Evolutionary conservation across 2,797 vertebrate genomes (phyloP).

Genomic region (Hapalemur alaotrensis): DNA sequence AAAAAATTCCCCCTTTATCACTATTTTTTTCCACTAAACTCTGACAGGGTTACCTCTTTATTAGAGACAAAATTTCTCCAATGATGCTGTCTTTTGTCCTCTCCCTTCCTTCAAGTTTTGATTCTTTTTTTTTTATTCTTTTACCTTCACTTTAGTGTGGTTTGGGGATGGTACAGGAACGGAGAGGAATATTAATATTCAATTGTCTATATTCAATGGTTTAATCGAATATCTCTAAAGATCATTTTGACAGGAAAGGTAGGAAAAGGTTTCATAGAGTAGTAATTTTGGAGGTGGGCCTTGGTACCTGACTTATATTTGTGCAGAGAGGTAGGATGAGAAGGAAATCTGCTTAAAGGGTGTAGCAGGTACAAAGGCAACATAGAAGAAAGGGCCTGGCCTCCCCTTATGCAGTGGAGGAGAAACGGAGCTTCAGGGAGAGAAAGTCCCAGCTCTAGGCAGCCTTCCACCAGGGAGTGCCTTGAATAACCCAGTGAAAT

Average conservation of each 20-base stretch:
- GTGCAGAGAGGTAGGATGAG: not conserved
- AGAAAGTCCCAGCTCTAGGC: rapidly evolving
- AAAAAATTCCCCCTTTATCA: not conserved
- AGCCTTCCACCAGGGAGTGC: not conserved
- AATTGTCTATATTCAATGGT: rapidly evolving
- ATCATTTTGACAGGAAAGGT: not conserved
- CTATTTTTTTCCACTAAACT: not conserved
- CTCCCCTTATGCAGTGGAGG: rapidly evolving
- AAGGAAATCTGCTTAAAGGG: not conserved
- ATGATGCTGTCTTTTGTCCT: not conserved
- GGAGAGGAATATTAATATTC: not conserved
- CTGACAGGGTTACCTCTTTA: not conserved
- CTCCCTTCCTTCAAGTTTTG: not conserved
- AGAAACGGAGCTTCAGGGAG: not conserved
- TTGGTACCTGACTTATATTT: not conserved
- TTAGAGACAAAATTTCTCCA: not conserved
- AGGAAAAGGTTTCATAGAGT: not conserved
- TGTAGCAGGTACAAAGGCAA: no score
- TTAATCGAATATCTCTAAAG: not conserved
- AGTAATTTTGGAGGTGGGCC: not conserved
- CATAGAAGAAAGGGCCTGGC: not conserved
- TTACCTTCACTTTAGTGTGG: not conserved
- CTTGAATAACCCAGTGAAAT: not conserved
- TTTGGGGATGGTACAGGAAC: not conserved
- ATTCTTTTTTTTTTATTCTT: not conserved